phyloP scores from a whole-genome alignment of 2,797 vertebrate genomes.

The Acanthornis magna region DNA sequence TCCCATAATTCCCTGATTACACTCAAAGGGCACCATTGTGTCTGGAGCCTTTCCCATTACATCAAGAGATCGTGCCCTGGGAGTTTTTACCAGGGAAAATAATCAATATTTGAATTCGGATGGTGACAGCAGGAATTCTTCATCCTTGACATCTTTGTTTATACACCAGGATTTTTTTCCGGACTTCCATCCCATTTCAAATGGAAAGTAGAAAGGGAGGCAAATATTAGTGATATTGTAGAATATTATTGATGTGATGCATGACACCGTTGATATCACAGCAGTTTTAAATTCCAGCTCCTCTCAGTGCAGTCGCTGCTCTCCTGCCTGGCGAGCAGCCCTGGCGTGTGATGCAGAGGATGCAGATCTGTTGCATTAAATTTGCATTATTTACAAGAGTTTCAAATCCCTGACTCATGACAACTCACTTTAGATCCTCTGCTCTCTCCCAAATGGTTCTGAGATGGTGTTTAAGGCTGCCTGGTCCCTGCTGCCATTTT shows the following conservation, averaged over 20 bases:
- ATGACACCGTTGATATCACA: accelerated
- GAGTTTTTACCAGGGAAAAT: not conserved
- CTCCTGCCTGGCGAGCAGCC: not conserved
- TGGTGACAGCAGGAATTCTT: not conserved
- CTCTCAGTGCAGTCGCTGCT: not conserved
- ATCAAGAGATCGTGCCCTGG: not conserved
- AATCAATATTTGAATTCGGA: not conserved
- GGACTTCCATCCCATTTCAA: not conserved
- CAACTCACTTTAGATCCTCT: not conserved
- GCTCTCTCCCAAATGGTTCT: not conserved
- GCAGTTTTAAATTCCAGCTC: not conserved
- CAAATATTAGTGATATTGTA: not conserved
- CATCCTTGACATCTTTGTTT: not conserved
- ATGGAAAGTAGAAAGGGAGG: not conserved
- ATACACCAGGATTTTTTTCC: not conserved
- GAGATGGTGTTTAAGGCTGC: not conserved
- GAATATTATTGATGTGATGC: not conserved
- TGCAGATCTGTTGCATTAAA: not conserved
- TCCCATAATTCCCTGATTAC: not conserved
- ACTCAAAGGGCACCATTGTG: not conserved
- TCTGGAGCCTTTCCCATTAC: not conserved
- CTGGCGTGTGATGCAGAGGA: not conserved
- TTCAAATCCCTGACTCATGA: not conserved
- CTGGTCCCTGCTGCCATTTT: not conserved
- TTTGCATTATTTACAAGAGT: not conserved